Evolutionary conservation across 1,140 invertebrate genomes (phyloP), one percentile per base, ranked within the genome.

Genomic region (Parasteatoda tepidariorum): DNA sequence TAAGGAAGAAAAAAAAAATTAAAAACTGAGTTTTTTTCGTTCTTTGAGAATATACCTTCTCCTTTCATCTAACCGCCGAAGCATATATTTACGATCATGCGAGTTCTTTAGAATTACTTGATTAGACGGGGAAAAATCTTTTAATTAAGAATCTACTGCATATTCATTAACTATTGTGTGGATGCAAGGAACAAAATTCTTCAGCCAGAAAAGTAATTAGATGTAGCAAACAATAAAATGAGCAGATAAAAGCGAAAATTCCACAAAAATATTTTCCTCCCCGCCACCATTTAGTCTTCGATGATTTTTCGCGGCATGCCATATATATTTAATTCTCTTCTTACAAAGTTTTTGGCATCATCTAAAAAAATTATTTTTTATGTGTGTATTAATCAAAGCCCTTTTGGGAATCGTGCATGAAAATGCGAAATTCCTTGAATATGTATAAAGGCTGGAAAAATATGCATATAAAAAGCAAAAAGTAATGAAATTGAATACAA

Each of bases 131-230:
- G 62, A 79, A 79, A 79, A 79, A 67, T 79, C 26, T 79, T 79
- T 79, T 79, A 79, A 79, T 79, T 79, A 79, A 79, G 75, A 79
- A 79, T 79, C 62, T 64, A 34, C 41, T 68, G 75, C 75, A 79
- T 79, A 55, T 61, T 79, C 75, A 79, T 79, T 79, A 79, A 67
- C 38, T 38, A 79, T 79, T 79, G 75, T 68, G 74, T 34, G 30
- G 15, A 61, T 26, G 34, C 11, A 30, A 28, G 54, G 75, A 26
- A 26, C 26, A 48, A 33, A 61, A 28, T 26, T 54, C 28, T 24
- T 38, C 13, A 67, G 22, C 48, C 64, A 68, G 75, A 79, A 79
- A 79, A 79, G 75, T 79, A 79, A 79, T 79, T 79, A 79, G 75
- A 79, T 79, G 75, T 79, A 67, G 64, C 64, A 55, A 79, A 79